Base-by-base conservation (phyloP, 2,888 invertebrate species). In the Clepsis dumicolana region DNA sequence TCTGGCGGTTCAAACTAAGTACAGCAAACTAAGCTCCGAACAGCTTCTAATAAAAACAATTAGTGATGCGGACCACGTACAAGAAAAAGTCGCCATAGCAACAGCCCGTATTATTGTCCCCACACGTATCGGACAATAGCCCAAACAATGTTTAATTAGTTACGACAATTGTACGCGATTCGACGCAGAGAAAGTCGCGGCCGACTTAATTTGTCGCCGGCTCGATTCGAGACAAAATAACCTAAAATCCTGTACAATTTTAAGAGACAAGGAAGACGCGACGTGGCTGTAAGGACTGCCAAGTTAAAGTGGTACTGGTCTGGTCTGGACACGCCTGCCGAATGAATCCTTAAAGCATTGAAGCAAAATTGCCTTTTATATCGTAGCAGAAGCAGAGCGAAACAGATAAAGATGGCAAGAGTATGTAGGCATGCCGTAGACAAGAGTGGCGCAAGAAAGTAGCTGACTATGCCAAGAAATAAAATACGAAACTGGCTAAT, bases 171-270 rank as follows among this genome's bases (percentile, higher is more conserved):
- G 83, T 86, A 68, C 74, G 71, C 79, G 69, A 89, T 91, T 88
- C 81, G 89, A 85, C 81, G 77, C 85, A 83, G 91, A 88, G 91
- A 91, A 91, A 91, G 90, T 86, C 73, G 16, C 75, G 75, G 75
- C 79, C 74, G 76, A 77, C 75, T 76, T 77, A 74, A 62, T 63
- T 75, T 77, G 68, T 72, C 16, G 73, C 44, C 69, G 65, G 60
- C 68, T 62, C 50, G 54, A 56, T 62, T 56, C 54, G 54, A 62
- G 38, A 25, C 56, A 44, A 56, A 48, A 67, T 59, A 8, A 41
- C 25, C 59, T 25, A 21, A 41, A 16, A 59, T 59, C 41, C 44
- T 14, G 18, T 29, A 3, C 7, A 4, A 4, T 7, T 29, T 7
- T 29, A 29, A 4, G 29, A 29, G 3, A 29, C 29, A 29, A 4